Base-by-base conservation (phyloP, 2,888 invertebrate species). In the Drosophila subquinaria region DNA sequence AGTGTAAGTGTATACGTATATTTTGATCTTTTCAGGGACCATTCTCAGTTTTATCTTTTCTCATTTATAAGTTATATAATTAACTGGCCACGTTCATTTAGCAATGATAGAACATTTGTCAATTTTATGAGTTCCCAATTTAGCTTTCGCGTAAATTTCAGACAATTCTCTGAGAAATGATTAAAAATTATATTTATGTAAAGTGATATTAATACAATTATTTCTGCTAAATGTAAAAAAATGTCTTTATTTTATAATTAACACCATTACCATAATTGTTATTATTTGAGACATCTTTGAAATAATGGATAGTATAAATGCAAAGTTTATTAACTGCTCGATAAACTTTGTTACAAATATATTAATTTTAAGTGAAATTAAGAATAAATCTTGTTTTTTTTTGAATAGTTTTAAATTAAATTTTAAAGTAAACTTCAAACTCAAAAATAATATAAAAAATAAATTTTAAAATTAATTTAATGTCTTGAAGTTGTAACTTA, bases 41-140 rank as follows among this genome's bases (percentile, higher is more conserved):
- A 2, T 30, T 30, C 13, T 8, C 4, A 30, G 15, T 15, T 9
- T 15, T 4, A 50, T 10, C 5, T 15, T n/a, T 51, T 15, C 15
- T 13, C 27, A 35, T 43, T 11, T 43, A 13, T 52, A 47, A n/a
- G 9, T 30, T 45, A 27, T 74, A 40, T 42, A 70, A 61, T 27
- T 69, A 53, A 17, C 71, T 59, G 71, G 53, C 77, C 77, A 73
- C 47, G 38, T 48, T 52, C 56, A 52, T 78, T 56, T 43, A 53
- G 53, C 56, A 61, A 5, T 55, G 11, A 27, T 52, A 53, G 36
- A 56, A 73, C 61, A 63, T 45, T 45, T 73, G 15, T 36, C 15
- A 74, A 67, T n/a, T 5, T n/a, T 23, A 11, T 23, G n/a, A 35
- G 20, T 30, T 56, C 43, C 43, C 43, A 56, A 36, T 35, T 38